Evolutionary conservation across 92 coral and sea anemone genomes (phyloP), one percentile per base, ranked within the genome.

Genomic region (Isaurus tuberculatus): DNA sequence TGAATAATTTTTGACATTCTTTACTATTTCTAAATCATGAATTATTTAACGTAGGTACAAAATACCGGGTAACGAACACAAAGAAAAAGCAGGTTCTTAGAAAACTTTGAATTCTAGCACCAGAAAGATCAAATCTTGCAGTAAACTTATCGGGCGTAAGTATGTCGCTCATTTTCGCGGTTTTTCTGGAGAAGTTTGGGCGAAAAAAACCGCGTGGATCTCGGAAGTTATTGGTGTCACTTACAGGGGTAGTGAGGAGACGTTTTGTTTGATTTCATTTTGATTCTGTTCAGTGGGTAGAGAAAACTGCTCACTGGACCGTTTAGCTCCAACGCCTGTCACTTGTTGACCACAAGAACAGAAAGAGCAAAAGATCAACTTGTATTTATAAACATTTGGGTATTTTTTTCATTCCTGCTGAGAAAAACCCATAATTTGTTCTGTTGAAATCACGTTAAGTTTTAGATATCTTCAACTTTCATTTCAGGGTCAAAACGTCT

Each of bases 331-430:
- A 20, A 20, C 31, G 51, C 72, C 36, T 28, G 49, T 57, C 66
- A 25, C 70, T 43, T 79, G 72, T 65, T 80, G 75, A 65, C 75
- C 75, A 46, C 75, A 37, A 70, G 75, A 68, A 44, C 27, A 44
- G 37, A 75, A 3, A 48, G 87, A 85, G 92, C 87, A 88, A 89
- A 89, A 89, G 92, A 89, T 89, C 92, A 89, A 81, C 53, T 23
- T 37, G 10, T 89, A 85, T 89, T 79, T 61, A 89, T 46, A 46
- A 84, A 69, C 82, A 43, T 73, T 25, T 5, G 58, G 40, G 34
- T 58, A 58, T 34, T 58, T n/a, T n/a, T n/a, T 57, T 77, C 25
- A 33, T 57, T 57, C 43, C n/a, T 67, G 25, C 8, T 55, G 10
- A 19, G 7, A 17, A 19, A 0, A n/a, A 17, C n/a, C 63, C 27